Percentiles rank a stretch among this genome's conserved stretches.
Conservation (phyloP, 2,888 invertebrate genomes). For the Nowickia ferox region DNA sequence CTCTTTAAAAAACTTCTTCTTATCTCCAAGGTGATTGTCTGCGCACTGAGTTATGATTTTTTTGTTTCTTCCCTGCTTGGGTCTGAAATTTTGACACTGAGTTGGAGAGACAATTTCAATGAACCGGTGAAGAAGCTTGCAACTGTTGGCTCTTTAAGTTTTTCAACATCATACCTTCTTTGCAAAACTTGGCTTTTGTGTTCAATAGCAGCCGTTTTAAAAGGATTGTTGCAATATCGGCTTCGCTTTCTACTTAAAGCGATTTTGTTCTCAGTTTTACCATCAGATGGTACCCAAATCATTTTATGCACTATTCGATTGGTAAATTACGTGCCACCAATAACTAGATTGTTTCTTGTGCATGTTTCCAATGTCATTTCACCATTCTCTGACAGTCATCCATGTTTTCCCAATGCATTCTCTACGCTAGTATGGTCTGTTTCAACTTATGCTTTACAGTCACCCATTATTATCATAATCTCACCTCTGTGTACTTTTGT, state of each 20-base stretch:
- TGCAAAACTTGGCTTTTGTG: background rate
- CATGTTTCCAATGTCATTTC: background rate
- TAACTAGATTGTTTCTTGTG: background rate
- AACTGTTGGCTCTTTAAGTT: too few relatives aligned
- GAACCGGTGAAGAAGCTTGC: background rate
- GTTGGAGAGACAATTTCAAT: background rate
- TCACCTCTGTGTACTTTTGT: background rate
- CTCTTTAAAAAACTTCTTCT: too few relatives aligned
- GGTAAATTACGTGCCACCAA: background rate
- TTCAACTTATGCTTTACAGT: background rate
- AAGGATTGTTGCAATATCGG: background rate
- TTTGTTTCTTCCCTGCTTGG: too few relatives aligned
- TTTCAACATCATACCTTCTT: too few relatives aligned
- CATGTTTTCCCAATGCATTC: too few relatives aligned
- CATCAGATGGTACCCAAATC: background rate
- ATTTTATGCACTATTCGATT: background rate
- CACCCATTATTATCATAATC: conserved; percentile 10
- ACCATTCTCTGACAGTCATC: too few relatives aligned
- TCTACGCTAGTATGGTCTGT: conserved; percentile 2
- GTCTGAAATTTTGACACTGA: too few relatives aligned
- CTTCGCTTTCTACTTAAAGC: conserved; percentile 15
- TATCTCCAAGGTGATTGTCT: too few relatives aligned
- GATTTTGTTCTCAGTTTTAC: background rate
- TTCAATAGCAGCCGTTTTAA: too few relatives aligned
- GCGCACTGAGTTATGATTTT: too few relatives aligned